Evolutionary conservation across 2,113 vertebrate species (phyloP), one percentile per base, ranked within the genome.

Genomic region (Mohoua ochrocephala): DNA sequence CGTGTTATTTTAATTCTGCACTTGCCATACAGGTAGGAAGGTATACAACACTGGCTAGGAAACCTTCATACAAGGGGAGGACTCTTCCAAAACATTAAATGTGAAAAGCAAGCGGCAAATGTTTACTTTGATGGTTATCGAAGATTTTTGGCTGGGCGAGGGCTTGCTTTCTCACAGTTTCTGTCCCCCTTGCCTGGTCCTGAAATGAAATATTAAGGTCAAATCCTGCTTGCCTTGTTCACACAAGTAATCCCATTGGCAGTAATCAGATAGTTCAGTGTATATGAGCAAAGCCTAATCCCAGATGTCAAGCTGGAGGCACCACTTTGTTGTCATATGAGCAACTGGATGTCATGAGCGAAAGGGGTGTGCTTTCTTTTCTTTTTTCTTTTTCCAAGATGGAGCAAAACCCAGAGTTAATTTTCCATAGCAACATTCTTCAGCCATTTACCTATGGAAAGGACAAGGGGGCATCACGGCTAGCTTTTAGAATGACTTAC

Each of bases 161-260:
- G 31, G 30, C 65, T 83, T 47, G 31, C n/a, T 80, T 78, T 87
- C 33, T 89, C 45, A 71, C 53, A 23, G 33, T 45, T 95, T 91
- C 35, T 89, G 84, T 49, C 54, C 50, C 61, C n/a, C 14, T 91
- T 84, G 20, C 41, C 45, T 56, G 31, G 45, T 69, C 52, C 76
- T 57, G n/a, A 91, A 87, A 89, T n/a, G 56, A 92, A 84, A 96
- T 91, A 84, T 96, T 95, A 71, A 96, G 94, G 95, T 93, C 92
- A 95, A 95, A 69, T 92, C 81, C 95, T 92, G 79, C 85, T 95
- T 91, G 87, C 70, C 83, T 91, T 96, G 67, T 96, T 93, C 93
- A 90, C 82, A 84, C 59, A 35, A 77, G 75, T 94, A 96, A 97
- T 85, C 94, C 53, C 63, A 80, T 85, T 88, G 78, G 59, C 47